Evolutionary conservation across 1,140 invertebrate genomes (phyloP), one percentile per base, ranked within the genome.

Genomic region (Halictus rubicundus): DNA sequence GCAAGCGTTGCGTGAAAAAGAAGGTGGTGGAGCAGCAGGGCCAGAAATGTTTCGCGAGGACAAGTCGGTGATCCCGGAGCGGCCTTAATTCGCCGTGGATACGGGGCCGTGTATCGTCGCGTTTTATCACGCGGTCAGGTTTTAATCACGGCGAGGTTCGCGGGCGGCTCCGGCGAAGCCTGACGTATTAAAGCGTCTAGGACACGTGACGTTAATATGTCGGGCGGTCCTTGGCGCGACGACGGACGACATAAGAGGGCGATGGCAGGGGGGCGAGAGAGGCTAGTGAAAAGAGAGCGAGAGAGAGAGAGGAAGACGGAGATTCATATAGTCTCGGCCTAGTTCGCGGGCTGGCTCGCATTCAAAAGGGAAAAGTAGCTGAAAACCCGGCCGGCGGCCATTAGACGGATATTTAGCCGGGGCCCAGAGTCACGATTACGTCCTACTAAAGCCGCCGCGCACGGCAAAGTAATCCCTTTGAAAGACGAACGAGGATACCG

Each of bases 361-460:
- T 85, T 84, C 82, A 85, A 84, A 81, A 85, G 72, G 72, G 78
- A 68, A 85, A 85, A 85, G 77, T 81, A 81, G 82, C 72, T 59
- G 82, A 81, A 81, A 85, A 70, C 71, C 82, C 78, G 63, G 63
- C 70, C 39, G 37, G 39, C 64, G 81, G 68, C 83, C 83, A 84
- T 84, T 84, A 83, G 83, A 80, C 54, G 71, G 83, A 85, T 84
- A 74, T 68, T 85, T 78, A 71, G 72, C 64, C 70, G 52, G 19
- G 49, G 57, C 69, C 68, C 57, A 46, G 60, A 71, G 59, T 75
- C 66, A 14, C 77, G 83, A 83, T 84, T 83, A 64, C 72, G 61
- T 70, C 68, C 46, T 52, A 65, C 42, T 12, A 63, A 77, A 80
- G 66, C 60, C 60, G 27, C 32, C 21, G 59, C 68, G 76, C 68